Conservation (phyloP, 2,888 invertebrate genomes). For the Emmelina monodactyla region DNA sequence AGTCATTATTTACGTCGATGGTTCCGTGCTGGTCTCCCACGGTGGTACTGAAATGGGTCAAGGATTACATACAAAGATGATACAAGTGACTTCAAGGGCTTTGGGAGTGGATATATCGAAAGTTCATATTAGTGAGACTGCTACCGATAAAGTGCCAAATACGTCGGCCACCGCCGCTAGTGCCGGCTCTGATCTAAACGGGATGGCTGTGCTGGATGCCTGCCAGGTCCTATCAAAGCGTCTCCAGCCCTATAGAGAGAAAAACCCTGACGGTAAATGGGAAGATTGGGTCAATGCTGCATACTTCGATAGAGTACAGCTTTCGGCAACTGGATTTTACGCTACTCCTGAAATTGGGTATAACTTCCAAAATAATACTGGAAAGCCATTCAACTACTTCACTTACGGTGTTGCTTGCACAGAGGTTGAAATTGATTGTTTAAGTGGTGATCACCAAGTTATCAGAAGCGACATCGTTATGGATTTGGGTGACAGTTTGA, state of each 20-base stretch:
- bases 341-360: constrained; percentile 78
- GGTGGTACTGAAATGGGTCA: constrained; percentile 99
- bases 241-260: constrained; percentile 75
- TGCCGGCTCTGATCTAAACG: constrained; percentile 87
- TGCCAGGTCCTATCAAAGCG: constrained; percentile 78
- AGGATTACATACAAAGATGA: constrained; percentile 95
- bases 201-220: constrained; percentile 88
- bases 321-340: constrained; percentile 86
- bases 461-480: constrained; percentile 92
- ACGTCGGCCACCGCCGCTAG: constrained; percentile 91
- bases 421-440: constrained; percentile 92
- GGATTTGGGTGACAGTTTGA: constrained; percentile 94
- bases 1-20: constrained; percentile 86
- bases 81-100: constrained; percentile 83
- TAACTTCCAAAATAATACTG: constrained; percentile 73
- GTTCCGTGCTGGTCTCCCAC: constrained; percentile 87
- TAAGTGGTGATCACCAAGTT: constrained; percentile 93
- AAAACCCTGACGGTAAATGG: constrained; percentile 83
- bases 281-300: constrained; percentile 83
- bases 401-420: constrained; percentile 87
- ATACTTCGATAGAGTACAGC: constrained; percentile 77
- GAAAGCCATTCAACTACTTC: constrained; percentile 82
- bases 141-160: constrained; percentile 92
- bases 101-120: constrained; percentile 74
- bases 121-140: constrained; percentile 83